Evolutionary conservation across 2,888 invertebrate genomes (phyloP).

Genomic region (Hoplodrina ambigua): DNA sequence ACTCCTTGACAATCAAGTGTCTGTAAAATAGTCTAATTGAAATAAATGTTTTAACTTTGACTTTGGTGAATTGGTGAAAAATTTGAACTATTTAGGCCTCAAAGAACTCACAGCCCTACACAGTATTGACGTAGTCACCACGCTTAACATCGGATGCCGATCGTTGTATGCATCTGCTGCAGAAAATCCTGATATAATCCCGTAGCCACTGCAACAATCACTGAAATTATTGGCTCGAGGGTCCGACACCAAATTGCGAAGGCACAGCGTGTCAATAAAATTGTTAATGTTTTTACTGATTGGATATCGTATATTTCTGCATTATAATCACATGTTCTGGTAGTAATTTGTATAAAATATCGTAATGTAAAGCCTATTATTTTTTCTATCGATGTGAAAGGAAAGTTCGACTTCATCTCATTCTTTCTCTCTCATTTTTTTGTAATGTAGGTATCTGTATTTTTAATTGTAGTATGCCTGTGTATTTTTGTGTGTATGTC

Average conservation of each 20-base stretch:
- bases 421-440: too few species aligned
- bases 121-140: constrained; percentile 37
- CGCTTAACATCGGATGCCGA: constrained; percentile 36
- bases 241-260: constrained; percentile 31
- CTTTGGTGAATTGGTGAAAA: too few species aligned
- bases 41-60: too few species aligned
- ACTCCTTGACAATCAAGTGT: too few species aligned
- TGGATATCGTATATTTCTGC: background rate
- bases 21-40: too few species aligned
- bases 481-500: too few species aligned
- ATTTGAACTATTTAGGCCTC: background rate
- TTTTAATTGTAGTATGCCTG: too few species aligned
- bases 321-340: background rate
- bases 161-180: constrained; percentile 57
- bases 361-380: background rate
- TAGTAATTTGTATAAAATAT: background rate
- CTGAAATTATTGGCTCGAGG: constrained; percentile 42
- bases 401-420: too few species aligned
- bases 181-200: constrained; percentile 50
- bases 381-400: background rate
- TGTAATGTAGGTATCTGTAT: too few species aligned
- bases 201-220: constrained; percentile 33
- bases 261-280: constrained; percentile 4
- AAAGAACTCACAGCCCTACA: constrained; percentile 26
- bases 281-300: constrained; percentile 8